These are phyloP conservation scores for Apus apus DNA, from an alignment of 2,113 vertebrate genomes.

Conservation along the genomic window DNA sequence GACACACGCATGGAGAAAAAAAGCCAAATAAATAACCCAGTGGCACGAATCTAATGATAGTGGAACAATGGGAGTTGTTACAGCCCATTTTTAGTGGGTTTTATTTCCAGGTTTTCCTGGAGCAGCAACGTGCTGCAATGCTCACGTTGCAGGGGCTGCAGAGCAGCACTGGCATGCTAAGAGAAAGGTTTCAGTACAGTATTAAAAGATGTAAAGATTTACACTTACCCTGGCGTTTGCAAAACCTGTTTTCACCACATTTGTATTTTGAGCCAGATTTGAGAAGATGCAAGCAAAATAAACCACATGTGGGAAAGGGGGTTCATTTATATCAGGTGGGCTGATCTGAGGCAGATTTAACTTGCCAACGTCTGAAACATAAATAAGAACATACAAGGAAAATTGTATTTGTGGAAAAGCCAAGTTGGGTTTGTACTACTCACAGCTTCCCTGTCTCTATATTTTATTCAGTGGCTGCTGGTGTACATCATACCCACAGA, in stretches of 20 bases:
- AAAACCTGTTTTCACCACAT: background rate
- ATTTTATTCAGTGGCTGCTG: background rate
- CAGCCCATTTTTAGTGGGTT: background rate
- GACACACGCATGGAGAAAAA: rapidly evolving
- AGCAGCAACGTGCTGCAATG: background rate
- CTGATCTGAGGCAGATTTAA: background rate
- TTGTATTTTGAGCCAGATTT: background rate
- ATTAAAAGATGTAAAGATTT: slow-evolving; percentile 16
- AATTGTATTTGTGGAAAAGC: background rate
- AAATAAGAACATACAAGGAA: background rate
- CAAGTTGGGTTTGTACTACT: background rate
- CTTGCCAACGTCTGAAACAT: background rate
- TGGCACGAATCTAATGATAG: background rate
- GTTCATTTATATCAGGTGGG: background rate
- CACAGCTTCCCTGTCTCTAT: background rate
- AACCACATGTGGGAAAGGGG: background rate
- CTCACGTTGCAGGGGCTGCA: background rate
- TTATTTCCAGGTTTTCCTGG: background rate
- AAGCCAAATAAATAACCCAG: background rate
- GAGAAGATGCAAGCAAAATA: background rate
- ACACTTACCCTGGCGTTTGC: background rate
- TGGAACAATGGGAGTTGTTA: background rate
- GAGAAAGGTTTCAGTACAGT: background rate
- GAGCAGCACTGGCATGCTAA: background rate
- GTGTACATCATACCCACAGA: background rate